Base-by-base conservation (phyloP, 2,888 invertebrate genomes). In the Elysia crispata region DNA sequence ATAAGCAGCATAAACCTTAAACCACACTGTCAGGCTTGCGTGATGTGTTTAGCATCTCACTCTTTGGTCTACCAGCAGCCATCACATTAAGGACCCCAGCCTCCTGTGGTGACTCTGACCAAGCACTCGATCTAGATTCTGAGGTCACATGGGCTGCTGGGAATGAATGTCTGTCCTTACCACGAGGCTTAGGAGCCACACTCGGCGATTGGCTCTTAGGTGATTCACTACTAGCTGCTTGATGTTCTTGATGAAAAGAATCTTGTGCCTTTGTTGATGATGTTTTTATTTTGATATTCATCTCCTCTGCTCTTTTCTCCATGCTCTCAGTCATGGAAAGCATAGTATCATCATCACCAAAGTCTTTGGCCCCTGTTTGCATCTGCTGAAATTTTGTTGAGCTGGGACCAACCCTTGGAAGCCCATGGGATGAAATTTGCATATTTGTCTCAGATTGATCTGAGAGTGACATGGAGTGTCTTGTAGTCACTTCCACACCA, bases 161-260 rank as follows among this genome's bases (percentile, higher is more conserved):
- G 50, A 80, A 76, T 33, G 80, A 80, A 62, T 80, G 80, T 28
- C 80, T 50, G n/a, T 80, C 80, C 30, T 70, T 80, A 18, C 69
- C 70, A 30, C 62, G 57, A 41, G 80, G 80, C n/a, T 80, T 80
- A 41, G 80, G 80, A 28, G 80, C 80, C 60, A 80, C 80, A 41
- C 54, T 66, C 13, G 80, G 80, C 8, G 80, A 78, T 5, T 30
- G 30, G 67, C 25, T 23, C 30, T 66, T 66, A 5, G 67, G 23
- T 28, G 23, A 23, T 28, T 23, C 25, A 25, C 23, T 23, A 28
- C 18, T 1, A 28, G 67, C 5, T 66, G 30, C 15, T n/a, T 60
- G n/a, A 23, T 60, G 60, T 8, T n/a, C 60, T 8, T 23, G 60
- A 60, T 23, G 60, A 60, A 25, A 25, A 60, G 60, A 60, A n/a